Evolutionary conservation across 2,888 invertebrate species (phyloP).

Genomic region (Ochropacha duplaris): DNA sequence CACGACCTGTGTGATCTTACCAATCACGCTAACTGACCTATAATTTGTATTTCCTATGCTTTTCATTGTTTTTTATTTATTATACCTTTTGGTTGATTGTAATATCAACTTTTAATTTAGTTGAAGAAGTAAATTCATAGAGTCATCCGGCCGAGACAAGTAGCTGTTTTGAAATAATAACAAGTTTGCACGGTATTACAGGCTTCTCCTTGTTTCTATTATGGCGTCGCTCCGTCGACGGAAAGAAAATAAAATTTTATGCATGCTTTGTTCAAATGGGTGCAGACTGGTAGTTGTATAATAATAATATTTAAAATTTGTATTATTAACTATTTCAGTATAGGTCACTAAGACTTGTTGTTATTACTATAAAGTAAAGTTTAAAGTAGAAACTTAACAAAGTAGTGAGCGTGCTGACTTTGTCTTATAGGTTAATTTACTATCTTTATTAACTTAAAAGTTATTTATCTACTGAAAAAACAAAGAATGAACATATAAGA

Average conservation of each 20-base stretch:
- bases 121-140: neutral
- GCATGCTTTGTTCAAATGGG: neutral
- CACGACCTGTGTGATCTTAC: no score
- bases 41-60: no score
- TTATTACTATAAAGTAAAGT: no score
- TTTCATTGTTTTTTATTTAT: no score
- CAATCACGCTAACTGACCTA: no score
- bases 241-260: slow-evolving; percentile 1
- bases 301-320: neutral
- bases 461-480: neutral
- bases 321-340: neutral
- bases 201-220: neutral
- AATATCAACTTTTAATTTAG: neutral
- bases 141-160: neutral
- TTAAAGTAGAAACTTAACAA: neutral
- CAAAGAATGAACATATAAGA: neutral
- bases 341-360: neutral
- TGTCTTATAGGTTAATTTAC: no score
- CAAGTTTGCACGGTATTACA: slow-evolving; percentile 2
- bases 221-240: neutral
- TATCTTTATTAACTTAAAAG: no score
- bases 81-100: neutral
- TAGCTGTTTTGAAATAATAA: neutral
- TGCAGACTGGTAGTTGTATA: neutral
- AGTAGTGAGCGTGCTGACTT: neutral